Evolutionary conservation across 2,888 invertebrate genomes (phyloP).

Genomic region (Epinotia demarniana): DNA sequence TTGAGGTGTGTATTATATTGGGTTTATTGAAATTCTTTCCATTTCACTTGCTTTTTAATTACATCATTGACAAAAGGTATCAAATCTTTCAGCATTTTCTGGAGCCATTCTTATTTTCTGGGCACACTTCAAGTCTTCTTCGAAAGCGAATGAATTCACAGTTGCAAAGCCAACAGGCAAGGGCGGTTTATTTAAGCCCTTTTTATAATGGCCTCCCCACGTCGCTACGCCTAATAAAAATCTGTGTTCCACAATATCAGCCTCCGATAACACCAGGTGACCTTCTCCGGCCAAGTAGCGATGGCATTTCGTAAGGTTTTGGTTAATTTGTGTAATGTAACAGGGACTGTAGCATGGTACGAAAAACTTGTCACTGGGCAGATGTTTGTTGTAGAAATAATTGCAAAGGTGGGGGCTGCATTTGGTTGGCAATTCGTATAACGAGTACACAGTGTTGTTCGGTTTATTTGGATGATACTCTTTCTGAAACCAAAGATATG

Average conservation of each 20-base stretch:
- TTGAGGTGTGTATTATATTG: too few relatives aligned
- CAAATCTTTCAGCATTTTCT: not conserved
- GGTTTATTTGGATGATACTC: too few relatives aligned
- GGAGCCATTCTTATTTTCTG: constrained; percentile 22
- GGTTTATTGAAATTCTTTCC: too few relatives aligned
- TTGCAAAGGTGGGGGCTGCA: not conserved
- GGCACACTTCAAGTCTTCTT: constrained; percentile 39
- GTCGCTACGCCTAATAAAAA: constrained; percentile 42
- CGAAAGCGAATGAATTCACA: constrained; percentile 38
- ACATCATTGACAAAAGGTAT: not conserved
- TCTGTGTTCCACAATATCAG: not conserved
- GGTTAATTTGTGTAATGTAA: rapidly evolving
- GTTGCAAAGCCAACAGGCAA: constrained; percentile 44
- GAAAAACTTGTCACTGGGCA: constrained; percentile 37
- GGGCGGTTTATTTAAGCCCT: too few relatives aligned
- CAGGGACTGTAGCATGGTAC: constrained; percentile 49
- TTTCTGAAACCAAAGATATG: not conserved
- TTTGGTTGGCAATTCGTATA: not conserved
- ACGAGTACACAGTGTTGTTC: not conserved
- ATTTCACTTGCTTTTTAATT: not conserved
- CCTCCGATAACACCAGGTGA: too few relatives aligned
- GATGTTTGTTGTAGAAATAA: not conserved
- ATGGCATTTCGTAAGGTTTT: not conserved
- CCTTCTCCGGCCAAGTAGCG: constrained; percentile 42
- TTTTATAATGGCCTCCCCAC: constrained; percentile 32